Conservation (phyloP, 2,797 vertebrate genomes). For the Apodemus agrarius region DNA sequence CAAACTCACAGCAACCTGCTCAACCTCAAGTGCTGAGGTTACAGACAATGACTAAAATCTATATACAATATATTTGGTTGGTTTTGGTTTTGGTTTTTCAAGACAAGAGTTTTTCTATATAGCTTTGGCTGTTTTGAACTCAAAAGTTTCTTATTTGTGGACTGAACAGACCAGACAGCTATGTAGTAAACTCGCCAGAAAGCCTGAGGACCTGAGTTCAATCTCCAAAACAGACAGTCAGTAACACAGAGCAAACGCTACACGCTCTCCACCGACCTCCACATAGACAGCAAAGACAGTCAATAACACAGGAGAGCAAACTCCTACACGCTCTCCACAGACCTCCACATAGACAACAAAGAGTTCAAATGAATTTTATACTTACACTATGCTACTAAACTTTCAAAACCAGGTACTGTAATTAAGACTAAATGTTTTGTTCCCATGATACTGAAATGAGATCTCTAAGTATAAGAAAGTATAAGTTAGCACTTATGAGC, state of each 20-base stretch:
- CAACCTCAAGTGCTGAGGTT: neutral
- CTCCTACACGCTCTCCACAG: neutral
- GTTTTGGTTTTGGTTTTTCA: neutral
- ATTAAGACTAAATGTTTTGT: neutral
- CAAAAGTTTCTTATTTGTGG: neutral
- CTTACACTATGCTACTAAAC: neutral
- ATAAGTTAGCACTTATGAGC: neutral
- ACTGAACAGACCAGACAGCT: neutral
- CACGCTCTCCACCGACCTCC: neutral
- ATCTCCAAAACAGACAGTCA: too few species aligned
- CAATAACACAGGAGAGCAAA: neutral
- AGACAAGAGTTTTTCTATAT: neutral
- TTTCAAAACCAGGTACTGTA: constrained; percentile 1
- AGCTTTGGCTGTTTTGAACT: neutral
- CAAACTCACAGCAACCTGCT: neutral
- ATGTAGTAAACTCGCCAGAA: neutral
- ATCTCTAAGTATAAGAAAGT: neutral
- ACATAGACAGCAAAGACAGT: neutral
- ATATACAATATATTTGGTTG: neutral
- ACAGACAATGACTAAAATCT: neutral
- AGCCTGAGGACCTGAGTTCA: neutral
- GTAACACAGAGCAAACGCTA: too few species aligned
- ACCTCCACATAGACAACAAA: neutral
- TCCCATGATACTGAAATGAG: constrained; percentile 3
- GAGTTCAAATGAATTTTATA: neutral